Conservation (phyloP, 2,113 vertebrate genomes). For the Plotosus lineatus region DNA sequence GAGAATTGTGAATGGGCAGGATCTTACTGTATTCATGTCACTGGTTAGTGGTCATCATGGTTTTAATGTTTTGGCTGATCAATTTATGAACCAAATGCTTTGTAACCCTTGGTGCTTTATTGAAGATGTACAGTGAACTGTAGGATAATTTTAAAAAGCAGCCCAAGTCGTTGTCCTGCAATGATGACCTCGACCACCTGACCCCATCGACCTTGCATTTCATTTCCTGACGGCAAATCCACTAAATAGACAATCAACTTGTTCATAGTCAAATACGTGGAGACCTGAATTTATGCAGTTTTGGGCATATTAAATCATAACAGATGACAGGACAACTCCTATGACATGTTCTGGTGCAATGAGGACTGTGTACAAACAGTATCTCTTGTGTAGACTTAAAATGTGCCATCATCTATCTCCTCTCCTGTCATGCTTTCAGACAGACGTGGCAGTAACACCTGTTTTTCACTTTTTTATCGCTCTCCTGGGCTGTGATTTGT, state of each 20-base stretch:
- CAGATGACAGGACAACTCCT: background rate
- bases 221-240: no score
- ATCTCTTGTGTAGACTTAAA: background rate
- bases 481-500: slow-evolving; percentile 7
- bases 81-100: background rate
- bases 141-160: background rate
- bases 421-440: slow-evolving; percentile 18
- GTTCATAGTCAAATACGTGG: background rate
- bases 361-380: background rate
- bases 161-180: background rate
- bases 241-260: background rate
- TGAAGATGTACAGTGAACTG: background rate
- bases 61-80: background rate
- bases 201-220: no score
- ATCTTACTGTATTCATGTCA: no score
- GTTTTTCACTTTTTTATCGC: slow-evolving; percentile 1
- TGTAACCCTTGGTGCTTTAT: background rate
- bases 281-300: background rate
- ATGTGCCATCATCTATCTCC: background rate
- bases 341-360: background rate
- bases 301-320: background rate
- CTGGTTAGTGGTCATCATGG: no score
- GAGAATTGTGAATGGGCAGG: no score
- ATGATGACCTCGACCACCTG: no score
- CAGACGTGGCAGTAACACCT: slow-evolving; percentile 20